These are phyloP conservation scores for Ischnus inquisitorius DNA, from an alignment of 2,888 invertebrate genomes.

Conservation along the genomic window DNA sequence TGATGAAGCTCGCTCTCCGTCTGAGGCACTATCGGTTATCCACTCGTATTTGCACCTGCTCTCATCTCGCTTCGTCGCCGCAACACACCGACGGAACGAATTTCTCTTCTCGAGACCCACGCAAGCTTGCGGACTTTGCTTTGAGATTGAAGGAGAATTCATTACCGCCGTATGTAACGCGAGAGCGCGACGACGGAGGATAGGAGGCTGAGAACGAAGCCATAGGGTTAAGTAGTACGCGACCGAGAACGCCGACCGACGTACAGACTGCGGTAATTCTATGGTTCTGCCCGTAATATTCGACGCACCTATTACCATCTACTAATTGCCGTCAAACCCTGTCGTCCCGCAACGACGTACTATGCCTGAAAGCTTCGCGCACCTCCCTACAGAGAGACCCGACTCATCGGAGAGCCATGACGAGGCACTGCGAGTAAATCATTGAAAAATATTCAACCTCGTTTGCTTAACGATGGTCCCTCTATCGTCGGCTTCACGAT, in stretches of 20 bases:
- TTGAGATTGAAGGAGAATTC: conserved; percentile 55
- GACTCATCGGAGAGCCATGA: conserved; percentile 15
- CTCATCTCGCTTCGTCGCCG: conserved; percentile 17
- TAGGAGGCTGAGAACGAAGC: neutral
- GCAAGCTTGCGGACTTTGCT: conserved; percentile 52
- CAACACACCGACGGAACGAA: conserved; percentile 37
- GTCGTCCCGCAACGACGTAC: neutral
- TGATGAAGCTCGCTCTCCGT: neutral
- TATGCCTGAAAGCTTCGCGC: conserved; percentile 25
- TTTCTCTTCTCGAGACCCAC: conserved; percentile 43
- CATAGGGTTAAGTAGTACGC: neutral
- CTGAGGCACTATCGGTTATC: neutral
- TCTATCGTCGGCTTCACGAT: neutral
- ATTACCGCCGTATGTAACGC: conserved; percentile 25
- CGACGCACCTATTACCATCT: conserved; percentile 52
- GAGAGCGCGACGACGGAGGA: neutral
- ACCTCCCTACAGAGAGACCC: conserved; percentile 5
- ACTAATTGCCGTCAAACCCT: conserved; percentile 43
- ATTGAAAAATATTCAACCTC: neutral
- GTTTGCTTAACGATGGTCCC: neutral
- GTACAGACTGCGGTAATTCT: conserved; percentile 53
- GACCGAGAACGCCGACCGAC: conserved; percentile 5
- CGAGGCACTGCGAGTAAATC: neutral
- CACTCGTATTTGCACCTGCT: conserved; percentile 9
- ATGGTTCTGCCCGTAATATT: conserved; percentile 45